Evolutionary conservation across 2,797 vertebrate genomes (phyloP), one percentile per base, ranked within the genome.

Genomic region (Agapornis canus): DNA sequence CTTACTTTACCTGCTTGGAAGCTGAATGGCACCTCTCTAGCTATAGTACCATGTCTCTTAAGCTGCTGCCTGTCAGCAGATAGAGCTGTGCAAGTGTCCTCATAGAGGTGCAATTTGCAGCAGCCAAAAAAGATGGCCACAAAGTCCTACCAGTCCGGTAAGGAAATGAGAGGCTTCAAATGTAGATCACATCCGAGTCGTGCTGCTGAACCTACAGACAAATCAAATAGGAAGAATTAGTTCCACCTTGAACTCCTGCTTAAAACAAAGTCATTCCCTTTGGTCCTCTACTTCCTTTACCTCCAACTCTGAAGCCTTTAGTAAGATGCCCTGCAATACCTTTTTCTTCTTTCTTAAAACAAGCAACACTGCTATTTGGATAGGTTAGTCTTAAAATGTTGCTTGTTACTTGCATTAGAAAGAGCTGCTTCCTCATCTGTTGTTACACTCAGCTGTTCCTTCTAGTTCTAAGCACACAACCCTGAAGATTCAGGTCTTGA

Each of bases 111-210:
- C 29, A 4, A 57, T 64, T 35, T 59, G 65, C 57, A 60, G 47
- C 60, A 90, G 89, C 37, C 72, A 15, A 25, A 47, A 54, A 16
- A 43, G n/a, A 42, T 45, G 39, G 43, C 31, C 63, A 59, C 54
- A 40, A 51, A n/a, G 37, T 82, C 72, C 54, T 51, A 72, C 21
- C 63, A 69, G 70, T 64, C 43, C 70, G 69, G 43, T 61, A 65
- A 82, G 26, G 70, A 75, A 83, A 85, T 0, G 1, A 89, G 39
- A 72, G 40, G 76, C 47, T 90, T 98, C 94, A 97, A 79, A 97
- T 98, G 90, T 97, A 98, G 96, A 97, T 97, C 69, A 97, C 96
- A 52, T 96, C 96, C 0, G 94, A 97, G 73, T 97, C 96, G 23
- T 96, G 95, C 87, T 97, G 96, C 89, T 97, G 95, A 81, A 97